Evolutionary conservation across 1,140 invertebrate genomes (phyloP).

Genomic region (Latrodectus geometricus): DNA sequence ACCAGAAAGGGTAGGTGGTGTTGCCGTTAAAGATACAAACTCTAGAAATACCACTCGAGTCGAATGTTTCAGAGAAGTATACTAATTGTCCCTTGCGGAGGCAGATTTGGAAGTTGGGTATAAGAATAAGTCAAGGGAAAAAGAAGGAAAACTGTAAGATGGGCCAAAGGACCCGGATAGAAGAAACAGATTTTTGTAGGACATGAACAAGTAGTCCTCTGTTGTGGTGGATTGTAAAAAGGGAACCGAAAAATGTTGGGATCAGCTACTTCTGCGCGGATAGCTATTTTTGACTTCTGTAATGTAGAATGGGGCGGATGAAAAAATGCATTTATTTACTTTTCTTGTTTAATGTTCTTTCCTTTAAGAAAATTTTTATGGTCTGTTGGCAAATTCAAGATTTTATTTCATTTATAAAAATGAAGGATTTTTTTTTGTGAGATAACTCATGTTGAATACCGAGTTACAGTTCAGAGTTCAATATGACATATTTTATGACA

Average conservation of each 20-base stretch:
- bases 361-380: too few relatives aligned
- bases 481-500: too few relatives aligned
- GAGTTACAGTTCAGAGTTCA: too few relatives aligned
- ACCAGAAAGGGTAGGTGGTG: background rate
- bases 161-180: background rate
- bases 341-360: too few relatives aligned
- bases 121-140: background rate
- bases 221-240: background rate
- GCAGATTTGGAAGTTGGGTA: background rate
- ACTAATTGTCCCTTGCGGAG: background rate
- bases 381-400: too few relatives aligned
- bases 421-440: too few relatives aligned
- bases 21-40: background rate
- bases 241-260: background rate
- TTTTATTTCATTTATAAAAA: too few relatives aligned
- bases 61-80: background rate
- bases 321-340: too few relatives aligned
- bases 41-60: background rate
- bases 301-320: too few relatives aligned
- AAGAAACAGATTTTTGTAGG: background rate
- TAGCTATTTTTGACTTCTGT: background rate
- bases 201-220: background rate
- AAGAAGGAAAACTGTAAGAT: background rate
- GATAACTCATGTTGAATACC: too few relatives aligned
- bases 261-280: background rate